Evolutionary conservation across 2,888 invertebrate genomes (phyloP).

Genomic region (Linnaemya tessellans): DNA sequence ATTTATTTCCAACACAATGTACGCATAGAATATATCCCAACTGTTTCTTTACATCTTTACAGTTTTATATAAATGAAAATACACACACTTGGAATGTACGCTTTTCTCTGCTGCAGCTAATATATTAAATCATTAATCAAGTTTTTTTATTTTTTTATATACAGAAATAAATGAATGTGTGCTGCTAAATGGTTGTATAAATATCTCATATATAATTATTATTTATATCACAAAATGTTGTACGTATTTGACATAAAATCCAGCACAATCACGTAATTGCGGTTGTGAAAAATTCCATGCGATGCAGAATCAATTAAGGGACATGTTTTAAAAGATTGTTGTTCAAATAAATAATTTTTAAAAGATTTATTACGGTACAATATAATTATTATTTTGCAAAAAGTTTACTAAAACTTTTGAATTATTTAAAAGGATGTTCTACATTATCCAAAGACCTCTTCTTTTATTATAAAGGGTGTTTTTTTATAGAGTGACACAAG

Average conservation of each 20-base stretch:
- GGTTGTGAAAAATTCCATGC: neutral
- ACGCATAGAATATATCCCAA: neutral
- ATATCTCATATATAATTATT: no score
- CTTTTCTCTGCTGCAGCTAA: neutral
- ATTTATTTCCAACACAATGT: conserved; percentile 35
- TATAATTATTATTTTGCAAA: no score
- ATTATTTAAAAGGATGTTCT: no score
- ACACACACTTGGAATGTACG: neutral
- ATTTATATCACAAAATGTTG: neutral
- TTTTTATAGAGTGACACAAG: no score
- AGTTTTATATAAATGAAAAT: neutral
- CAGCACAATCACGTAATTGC: conserved; percentile 20
- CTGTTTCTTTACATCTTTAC: conserved; percentile 22
- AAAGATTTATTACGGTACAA: no score
- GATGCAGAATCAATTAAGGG: neutral
- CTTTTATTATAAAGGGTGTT: no score
- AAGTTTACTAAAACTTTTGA: no score
- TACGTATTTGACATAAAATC: neutral
- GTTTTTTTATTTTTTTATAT: neutral
- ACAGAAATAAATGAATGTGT: neutral
- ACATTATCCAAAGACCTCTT: no score
- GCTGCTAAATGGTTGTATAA: no score
- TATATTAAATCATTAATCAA: conserved; percentile 50
- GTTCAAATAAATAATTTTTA: no score
- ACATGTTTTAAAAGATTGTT: neutral